Evolutionary conservation across 2,113 vertebrate genomes (phyloP).

Genomic region (Steatornis caripensis): DNA sequence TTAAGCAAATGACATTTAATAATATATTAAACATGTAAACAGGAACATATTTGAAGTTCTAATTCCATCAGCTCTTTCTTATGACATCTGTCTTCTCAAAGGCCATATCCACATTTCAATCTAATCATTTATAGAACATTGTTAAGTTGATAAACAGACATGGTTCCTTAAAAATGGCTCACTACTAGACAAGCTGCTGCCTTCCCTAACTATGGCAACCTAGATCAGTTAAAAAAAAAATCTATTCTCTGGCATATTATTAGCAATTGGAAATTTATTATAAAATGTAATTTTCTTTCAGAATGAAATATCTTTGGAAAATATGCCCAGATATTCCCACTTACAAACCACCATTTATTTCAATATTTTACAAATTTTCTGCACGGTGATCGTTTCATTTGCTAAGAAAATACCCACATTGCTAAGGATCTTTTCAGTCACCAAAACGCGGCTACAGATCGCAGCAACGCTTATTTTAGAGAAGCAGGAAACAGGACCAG

Average conservation of each 20-base stretch:
- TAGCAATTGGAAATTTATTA: not conserved
- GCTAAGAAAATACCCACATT: not conserved
- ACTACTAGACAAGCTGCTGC: not conserved
- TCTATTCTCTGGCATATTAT: not conserved
- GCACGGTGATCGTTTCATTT: not conserved
- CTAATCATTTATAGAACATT: not conserved
- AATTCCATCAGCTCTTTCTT: constrained; percentile 8
- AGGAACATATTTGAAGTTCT: not conserved
- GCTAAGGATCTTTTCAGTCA: not conserved
- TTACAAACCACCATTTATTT: not conserved
- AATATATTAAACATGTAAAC: constrained; percentile 21
- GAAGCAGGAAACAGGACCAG: constrained; percentile 23
- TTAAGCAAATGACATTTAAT: constrained; percentile 34
- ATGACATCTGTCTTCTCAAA: not conserved
- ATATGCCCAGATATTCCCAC: not conserved
- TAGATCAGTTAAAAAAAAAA: not conserved
- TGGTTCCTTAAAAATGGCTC: not conserved
- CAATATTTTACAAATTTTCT: not conserved
- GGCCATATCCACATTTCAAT: not conserved
- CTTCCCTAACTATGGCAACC: not conserved
- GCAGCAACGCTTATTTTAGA: constrained; percentile 23
- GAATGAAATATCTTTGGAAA: not conserved
- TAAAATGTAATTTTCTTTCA: not conserved
- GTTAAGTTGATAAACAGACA: not conserved
- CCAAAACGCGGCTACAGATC: not conserved